Evolutionary conservation across 1,140 invertebrate species (phyloP).

Genomic region (Drosophila prosaltans): DNA sequence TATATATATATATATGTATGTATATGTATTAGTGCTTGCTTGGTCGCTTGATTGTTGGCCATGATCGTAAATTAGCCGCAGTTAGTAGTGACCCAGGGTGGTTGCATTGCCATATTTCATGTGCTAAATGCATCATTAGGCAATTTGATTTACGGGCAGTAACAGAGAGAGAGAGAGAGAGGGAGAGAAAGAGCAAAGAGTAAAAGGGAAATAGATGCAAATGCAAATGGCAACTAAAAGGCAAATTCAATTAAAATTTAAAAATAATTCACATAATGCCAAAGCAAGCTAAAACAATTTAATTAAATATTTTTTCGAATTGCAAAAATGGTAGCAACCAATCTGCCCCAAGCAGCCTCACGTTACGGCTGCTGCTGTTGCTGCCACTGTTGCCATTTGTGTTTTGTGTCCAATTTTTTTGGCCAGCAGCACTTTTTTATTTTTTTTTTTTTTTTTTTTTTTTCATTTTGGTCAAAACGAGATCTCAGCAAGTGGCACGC

Average conservation of each 20-base stretch:
- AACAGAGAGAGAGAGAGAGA: slow-evolving; percentile 12
- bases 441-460: slow-evolving; percentile 29
- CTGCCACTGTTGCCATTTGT: slow-evolving; percentile 53
- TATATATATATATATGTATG: no score
- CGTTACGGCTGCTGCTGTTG: slow-evolving; percentile 26
- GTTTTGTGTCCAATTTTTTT: slow-evolving; percentile 46
- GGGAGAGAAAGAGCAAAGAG: slow-evolving; percentile 15
- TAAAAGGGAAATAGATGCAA: slow-evolving; percentile 8
- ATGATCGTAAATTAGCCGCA: slow-evolving; percentile 70
- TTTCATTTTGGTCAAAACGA: slow-evolving; percentile 69
- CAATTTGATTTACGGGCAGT: slow-evolving; percentile 66
- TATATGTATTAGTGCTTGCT: slow-evolving; percentile 32
- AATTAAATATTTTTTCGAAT: slow-evolving; percentile 69
- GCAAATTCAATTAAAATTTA: slow-evolving; percentile 52
- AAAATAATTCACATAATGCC: slow-evolving; percentile 47
- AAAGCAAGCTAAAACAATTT: slow-evolving; percentile 61
- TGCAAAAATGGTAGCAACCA: slow-evolving; percentile 58
- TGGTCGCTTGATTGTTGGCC: slow-evolving; percentile 42
- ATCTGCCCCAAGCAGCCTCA: slow-evolving; percentile 41
- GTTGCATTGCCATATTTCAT: slow-evolving; percentile 79
- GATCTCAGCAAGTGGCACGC: slow-evolving; percentile 79
- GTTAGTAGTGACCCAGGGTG: slow-evolving; percentile 72
- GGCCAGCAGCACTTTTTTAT: slow-evolving; percentile 57
- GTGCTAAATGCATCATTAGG: slow-evolving; percentile 79
- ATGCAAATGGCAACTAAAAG: slow-evolving; percentile 18